Conservation (phyloP, 2,797 vertebrate species). For the Periparus ater region DNA sequence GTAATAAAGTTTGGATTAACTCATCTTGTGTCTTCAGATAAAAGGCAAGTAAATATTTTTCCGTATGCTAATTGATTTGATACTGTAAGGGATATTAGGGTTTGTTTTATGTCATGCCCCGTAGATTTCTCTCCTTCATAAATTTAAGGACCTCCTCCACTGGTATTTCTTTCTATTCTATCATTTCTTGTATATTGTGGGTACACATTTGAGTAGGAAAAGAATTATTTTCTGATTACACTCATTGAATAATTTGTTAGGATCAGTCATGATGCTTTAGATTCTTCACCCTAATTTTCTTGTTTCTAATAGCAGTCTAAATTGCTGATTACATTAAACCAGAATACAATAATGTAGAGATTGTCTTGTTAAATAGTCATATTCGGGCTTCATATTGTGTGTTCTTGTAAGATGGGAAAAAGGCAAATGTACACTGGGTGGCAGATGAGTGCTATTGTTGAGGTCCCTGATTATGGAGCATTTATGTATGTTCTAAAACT, state of each 20-base stretch:
- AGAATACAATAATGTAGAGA: neutral
- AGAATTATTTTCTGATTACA: neutral
- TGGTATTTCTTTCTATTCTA: neutral
- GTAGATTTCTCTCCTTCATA: neutral
- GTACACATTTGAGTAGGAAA: neutral
- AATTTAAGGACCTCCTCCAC: neutral
- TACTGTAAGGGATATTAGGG: neutral
- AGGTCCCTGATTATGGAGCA: neutral
- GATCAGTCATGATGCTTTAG: neutral
- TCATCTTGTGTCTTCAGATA: constrained; percentile 81
- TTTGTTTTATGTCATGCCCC: neutral
- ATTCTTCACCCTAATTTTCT: neutral
- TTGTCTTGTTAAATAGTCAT: neutral
- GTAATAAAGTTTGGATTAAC: constrained; percentile 79
- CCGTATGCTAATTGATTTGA: neutral
- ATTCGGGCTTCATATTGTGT: neutral
- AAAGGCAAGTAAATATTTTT: constrained; percentile 32
- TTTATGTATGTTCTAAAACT: neutral
- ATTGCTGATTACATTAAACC: neutral
- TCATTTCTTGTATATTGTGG: neutral
- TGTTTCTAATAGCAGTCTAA: neutral
- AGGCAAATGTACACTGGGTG: constrained; percentile 27
- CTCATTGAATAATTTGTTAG: neutral
- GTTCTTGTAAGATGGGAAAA: neutral
- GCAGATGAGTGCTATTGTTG: constrained; percentile 17